Conservation (phyloP, 2,888 invertebrate species). For the Gastrophysa polygoni region DNA sequence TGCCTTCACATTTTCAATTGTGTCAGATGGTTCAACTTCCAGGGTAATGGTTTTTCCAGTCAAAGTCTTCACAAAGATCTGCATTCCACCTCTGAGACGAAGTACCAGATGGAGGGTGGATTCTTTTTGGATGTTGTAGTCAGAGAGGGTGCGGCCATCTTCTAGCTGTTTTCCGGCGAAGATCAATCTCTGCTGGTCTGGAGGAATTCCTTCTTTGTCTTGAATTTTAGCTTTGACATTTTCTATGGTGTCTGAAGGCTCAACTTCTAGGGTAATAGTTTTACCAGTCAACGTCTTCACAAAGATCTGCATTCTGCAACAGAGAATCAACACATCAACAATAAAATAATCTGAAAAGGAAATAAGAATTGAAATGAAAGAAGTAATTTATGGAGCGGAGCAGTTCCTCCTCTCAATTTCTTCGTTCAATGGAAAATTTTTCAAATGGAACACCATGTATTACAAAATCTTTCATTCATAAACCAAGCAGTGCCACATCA, state of each 20-base stretch:
- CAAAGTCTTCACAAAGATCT: constrained; percentile 6
- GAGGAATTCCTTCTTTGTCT: constrained; percentile 13
- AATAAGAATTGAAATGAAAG: no score
- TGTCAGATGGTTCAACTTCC: not conserved
- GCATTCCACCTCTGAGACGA: constrained; percentile 7
- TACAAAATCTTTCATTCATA: no score
- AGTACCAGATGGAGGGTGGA: constrained; percentile 11
- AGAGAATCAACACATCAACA: constrained; percentile 9
- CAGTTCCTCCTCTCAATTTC: no score
- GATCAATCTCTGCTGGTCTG: constrained; percentile 13
- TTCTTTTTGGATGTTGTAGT: constrained; percentile 12
- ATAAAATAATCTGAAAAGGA: no score
- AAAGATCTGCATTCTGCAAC: constrained; percentile 60
- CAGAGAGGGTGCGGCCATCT: constrained; percentile 6
- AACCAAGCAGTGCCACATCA: no score
- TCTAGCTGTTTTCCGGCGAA: constrained; percentile 11
- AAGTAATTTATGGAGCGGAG: no score
- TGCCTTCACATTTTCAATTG: not conserved
- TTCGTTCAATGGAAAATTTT: no score
- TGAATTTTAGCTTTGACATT: not conserved
- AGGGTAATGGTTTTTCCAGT: not conserved
- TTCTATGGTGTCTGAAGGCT: no score
- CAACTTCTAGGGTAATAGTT: not conserved
- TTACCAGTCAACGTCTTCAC: constrained; percentile 58
- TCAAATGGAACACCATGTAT: no score